Base-by-base conservation (phyloP, 2,888 invertebrate species). In the Augiades crinisus region DNA sequence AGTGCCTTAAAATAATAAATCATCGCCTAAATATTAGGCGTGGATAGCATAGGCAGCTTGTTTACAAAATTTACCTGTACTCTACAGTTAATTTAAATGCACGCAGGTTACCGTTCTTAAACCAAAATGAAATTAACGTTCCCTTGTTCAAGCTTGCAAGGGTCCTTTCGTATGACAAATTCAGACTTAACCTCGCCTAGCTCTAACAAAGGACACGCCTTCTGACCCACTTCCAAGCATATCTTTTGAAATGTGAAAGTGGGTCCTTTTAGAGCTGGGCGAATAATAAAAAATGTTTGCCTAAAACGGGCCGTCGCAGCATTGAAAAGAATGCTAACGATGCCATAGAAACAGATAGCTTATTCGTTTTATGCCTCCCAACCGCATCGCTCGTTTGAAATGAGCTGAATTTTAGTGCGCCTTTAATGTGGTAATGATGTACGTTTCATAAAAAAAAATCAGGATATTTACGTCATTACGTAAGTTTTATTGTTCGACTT, bases 161-260 rank as follows among this genome's bases (percentile, higher is more conserved):
- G 22, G 24, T 14, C 30, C 41, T 41, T 41, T 37, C 30, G 37
- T 17, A 22, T 30, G 47, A 47, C 47, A 38, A 31, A 30, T 12
- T 40, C 33, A 47, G 40, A 10, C 47, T 40, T 40, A 47, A 22
- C 47, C 47, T 30, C 47, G 40, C 40, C 47, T 47, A 24, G 33
- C n/a, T 2, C 31, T 40, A 34, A 49, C 49, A 49, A 41, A 49
- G 49, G 49, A 47, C 47, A 13, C 47, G 22, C 33, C 40, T 14
- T 7, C 17, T 33, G 41, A 40, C 49, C 47, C 45, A 45, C 40
- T 47, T 47, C 38, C 22, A 10, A 21, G 33, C 33, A 21, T 16
- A 40, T 40, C 47, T 49, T 49, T 49, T 49, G 41, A 41, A 47
- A 14, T 40, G 47, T 40, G 40, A 47, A 49, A 49, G 47, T 38